These are phyloP conservation scores for Clytia hemisphaerica DNA, from an alignment of 30 jellyfish, hydroid and myxozoan species.

Conservation along the genomic window DNA sequence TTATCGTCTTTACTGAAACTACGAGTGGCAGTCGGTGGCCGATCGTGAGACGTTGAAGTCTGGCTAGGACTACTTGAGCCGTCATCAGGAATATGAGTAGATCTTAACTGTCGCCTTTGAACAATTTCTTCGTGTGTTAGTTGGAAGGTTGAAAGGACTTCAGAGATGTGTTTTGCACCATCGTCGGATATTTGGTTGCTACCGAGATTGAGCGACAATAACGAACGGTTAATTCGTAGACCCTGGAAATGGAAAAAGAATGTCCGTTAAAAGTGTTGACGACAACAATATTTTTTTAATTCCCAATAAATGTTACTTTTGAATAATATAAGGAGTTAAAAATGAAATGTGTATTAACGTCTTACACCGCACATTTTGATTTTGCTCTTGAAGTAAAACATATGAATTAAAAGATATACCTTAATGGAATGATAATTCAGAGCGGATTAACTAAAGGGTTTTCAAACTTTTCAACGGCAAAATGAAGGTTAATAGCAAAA, in stretches of 20 bases:
- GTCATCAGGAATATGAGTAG: constrained; percentile 20
- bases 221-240: constrained; percentile 74
- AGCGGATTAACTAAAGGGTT: no score
- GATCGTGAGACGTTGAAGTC: neutral
- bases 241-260: constrained; percentile 44
- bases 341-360: neutral
- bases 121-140: constrained; percentile 87
- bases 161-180: constrained; percentile 68
- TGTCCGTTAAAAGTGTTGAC: neutral
- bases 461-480: no score
- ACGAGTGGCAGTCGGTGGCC: constrained; percentile 18
- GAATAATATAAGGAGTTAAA: neutral
- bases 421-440: no score
- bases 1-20: constrained; percentile 27
- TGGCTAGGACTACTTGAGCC: neutral
- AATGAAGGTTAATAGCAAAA: no score
- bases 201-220: constrained; percentile 70
- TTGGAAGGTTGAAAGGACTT: constrained; percentile 74
- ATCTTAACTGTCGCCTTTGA: constrained; percentile 48
- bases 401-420: no score
- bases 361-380: no score
- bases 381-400: no score
- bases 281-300: no score
- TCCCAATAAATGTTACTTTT: neutral
- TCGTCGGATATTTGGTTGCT: constrained; percentile 58